Evolutionary conservation across 92 coral and sea anemone genomes (phyloP).

Genomic region (Heteractis magnifica): DNA sequence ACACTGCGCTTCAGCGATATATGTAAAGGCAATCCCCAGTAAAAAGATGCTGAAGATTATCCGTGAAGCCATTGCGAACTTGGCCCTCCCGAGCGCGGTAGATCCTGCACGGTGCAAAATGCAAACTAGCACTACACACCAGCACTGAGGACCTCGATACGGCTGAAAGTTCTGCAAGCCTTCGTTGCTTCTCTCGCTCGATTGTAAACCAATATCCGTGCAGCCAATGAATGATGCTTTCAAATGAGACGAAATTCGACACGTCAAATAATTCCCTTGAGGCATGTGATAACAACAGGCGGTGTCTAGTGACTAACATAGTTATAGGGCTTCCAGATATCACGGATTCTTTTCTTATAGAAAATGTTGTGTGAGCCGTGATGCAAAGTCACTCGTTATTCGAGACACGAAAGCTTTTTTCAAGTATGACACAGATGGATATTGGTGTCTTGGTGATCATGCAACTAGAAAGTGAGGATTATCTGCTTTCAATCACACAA

Average conservation of each 20-base stretch:
- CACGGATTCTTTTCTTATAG: too few relatives aligned
- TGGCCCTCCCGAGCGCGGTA: constrained; percentile 23
- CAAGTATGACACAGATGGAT: too few relatives aligned
- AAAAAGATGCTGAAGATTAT: constrained; percentile 33
- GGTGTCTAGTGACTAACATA: neutral
- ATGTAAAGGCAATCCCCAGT: constrained; percentile 28
- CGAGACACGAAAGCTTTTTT: too few relatives aligned
- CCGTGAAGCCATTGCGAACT: constrained; percentile 49
- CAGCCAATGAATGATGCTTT: constrained; percentile 60
- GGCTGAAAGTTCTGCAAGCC: constrained; percentile 25
- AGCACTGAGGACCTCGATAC: constrained; percentile 34
- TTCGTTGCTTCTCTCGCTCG: constrained; percentile 21
- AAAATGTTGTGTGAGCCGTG: too few relatives aligned
- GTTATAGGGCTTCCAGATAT: too few relatives aligned
- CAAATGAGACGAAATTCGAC: constrained; percentile 34
- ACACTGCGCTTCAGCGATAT: constrained; percentile 39
- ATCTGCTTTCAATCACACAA: too few relatives aligned
- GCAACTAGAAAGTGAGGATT: too few relatives aligned
- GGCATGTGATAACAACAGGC: constrained; percentile 16
- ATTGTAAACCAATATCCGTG: constrained; percentile 22
- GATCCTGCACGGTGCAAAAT: constrained; percentile 65
- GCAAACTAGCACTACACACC: constrained; percentile 69
- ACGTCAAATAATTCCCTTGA: neutral
- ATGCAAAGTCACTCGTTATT: too few relatives aligned
- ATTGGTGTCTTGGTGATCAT: too few relatives aligned